Evolutionary conservation across 2,888 invertebrate species (phyloP).

Genomic region (Brenthis hecate): DNA sequence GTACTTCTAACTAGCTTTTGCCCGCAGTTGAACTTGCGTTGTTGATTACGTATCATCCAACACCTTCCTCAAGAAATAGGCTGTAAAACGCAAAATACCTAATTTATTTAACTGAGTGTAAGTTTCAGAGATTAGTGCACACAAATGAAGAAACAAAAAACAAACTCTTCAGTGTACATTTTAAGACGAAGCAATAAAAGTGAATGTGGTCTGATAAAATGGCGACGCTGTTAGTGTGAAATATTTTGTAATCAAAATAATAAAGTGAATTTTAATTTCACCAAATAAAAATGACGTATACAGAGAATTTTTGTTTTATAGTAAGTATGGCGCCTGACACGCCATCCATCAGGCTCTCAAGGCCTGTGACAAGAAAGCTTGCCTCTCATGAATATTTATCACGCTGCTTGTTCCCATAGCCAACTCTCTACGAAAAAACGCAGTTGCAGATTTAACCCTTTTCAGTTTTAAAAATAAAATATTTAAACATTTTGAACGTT

Average conservation of each 20-base stretch:
- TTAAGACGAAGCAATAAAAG: too few relatives aligned
- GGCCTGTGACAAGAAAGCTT: constrained; percentile 76
- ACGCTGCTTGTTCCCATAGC: constrained; percentile 58
- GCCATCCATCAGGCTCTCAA: constrained; percentile 74
- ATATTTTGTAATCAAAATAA: too few relatives aligned
- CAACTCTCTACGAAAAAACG: constrained; percentile 28
- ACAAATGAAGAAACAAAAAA: too few relatives aligned
- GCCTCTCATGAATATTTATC: constrained; percentile 77
- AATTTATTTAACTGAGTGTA: too few relatives aligned
- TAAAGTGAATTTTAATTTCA: not conserved
- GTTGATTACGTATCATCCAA: too few relatives aligned
- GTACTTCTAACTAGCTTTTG: too few relatives aligned
- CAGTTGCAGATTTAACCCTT: constrained; percentile 24
- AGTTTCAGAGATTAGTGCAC: too few relatives aligned
- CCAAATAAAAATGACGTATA: not conserved
- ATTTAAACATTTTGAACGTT: not conserved
- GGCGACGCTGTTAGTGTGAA: not conserved
- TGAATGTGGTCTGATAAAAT: not conserved
- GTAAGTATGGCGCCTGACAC: constrained; percentile 53
- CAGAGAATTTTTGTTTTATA: constrained; percentile 39
- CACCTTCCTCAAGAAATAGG: too few relatives aligned
- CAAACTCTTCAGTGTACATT: too few relatives aligned
- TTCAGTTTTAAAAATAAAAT: constrained; percentile 10
- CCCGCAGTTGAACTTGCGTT: too few relatives aligned
- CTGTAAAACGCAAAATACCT: too few relatives aligned